Conservation (phyloP, 2,113 vertebrate species). For the Chlorocebus sabaeus region DNA sequence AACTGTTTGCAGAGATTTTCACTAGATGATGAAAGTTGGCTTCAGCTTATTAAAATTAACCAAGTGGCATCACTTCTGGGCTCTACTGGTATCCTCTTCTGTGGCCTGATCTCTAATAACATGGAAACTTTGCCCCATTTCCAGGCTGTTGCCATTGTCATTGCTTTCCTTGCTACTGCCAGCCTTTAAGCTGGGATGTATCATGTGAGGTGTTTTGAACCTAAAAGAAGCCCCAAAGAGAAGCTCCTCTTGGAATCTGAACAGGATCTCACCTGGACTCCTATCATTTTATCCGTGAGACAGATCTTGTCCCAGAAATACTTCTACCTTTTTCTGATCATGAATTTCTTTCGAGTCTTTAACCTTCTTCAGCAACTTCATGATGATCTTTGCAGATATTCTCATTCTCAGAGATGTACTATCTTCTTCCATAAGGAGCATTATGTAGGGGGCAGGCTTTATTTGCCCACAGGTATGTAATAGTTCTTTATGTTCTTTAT, state of each 20-base stretch:
- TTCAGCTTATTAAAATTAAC: slow-evolving; percentile 89
- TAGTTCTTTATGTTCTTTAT: not conserved
- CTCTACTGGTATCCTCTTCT: slow-evolving; percentile 90
- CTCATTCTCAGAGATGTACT: slow-evolving; percentile 89
- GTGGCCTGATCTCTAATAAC: slow-evolving; percentile 88
- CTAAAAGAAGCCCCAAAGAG: not conserved
- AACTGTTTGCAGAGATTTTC: slow-evolving; percentile 89
- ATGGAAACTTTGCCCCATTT: slow-evolving; percentile 89
- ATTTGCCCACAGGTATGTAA: slow-evolving; percentile 92
- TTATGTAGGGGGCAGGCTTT: slow-evolving; percentile 93
- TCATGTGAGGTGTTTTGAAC: slow-evolving; percentile 84
- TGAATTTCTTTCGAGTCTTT: slow-evolving; percentile 96
- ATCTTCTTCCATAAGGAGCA: slow-evolving; percentile 86
- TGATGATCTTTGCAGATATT: slow-evolving; percentile 92
- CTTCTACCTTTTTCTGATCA: slow-evolving; percentile 88
- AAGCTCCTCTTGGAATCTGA: not conserved
- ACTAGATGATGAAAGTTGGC: slow-evolving; percentile 81
- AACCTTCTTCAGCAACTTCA: slow-evolving; percentile 92
- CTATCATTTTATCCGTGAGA: slow-evolving; percentile 81
- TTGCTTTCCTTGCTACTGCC: slow-evolving; percentile 82
- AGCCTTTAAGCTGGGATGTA: slow-evolving; percentile 90
- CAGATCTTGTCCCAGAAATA: slow-evolving; percentile 89
- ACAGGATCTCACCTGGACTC: slow-evolving; percentile 79
- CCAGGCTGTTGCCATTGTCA: slow-evolving; percentile 82
- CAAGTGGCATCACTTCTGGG: slow-evolving; percentile 88